Conservation (phyloP, 2,888 invertebrate genomes). For the Orchestes rusci region DNA sequence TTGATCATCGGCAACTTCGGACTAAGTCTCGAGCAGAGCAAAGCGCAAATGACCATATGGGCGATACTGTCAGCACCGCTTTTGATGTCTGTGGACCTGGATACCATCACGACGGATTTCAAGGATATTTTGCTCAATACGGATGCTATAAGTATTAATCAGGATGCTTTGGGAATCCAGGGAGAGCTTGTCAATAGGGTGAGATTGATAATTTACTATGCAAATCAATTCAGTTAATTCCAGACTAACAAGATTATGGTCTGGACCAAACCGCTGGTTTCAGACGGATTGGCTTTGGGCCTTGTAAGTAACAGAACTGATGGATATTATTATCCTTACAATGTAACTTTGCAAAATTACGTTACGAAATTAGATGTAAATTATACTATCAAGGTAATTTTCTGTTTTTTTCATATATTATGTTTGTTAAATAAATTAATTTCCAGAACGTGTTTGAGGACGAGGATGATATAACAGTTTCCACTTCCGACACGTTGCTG, state of each 20-base stretch:
- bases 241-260: slow-evolving; percentile 27
- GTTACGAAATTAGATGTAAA: no score
- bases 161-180: slow-evolving; percentile 56
- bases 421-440: no score
- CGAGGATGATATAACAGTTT: no score
- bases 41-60: slow-evolving; percentile 65
- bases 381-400: no score
- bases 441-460: no score
- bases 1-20: slow-evolving; percentile 52
- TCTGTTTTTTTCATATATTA: no score
- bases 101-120: slow-evolving; percentile 47
- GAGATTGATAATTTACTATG: slow-evolving; percentile 33
- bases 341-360: slow-evolving; percentile 5
- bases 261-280: slow-evolving; percentile 31
- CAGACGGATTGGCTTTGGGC: slow-evolving; percentile 12
- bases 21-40: slow-evolving; percentile 54
- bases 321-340: slow-evolving; percentile 19
- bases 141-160: slow-evolving; percentile 54
- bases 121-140: slow-evolving; percentile 53
- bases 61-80: slow-evolving; percentile 59
- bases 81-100: slow-evolving; percentile 55
- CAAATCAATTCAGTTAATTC: no score
- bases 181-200: slow-evolving; percentile 38
- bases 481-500: no score
- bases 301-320: slow-evolving; percentile 23